Evolutionary conservation across 2,113 vertebrate species (phyloP), one percentile per base, ranked within the genome.

Genomic region (Sporophila hypoxantha): DNA sequence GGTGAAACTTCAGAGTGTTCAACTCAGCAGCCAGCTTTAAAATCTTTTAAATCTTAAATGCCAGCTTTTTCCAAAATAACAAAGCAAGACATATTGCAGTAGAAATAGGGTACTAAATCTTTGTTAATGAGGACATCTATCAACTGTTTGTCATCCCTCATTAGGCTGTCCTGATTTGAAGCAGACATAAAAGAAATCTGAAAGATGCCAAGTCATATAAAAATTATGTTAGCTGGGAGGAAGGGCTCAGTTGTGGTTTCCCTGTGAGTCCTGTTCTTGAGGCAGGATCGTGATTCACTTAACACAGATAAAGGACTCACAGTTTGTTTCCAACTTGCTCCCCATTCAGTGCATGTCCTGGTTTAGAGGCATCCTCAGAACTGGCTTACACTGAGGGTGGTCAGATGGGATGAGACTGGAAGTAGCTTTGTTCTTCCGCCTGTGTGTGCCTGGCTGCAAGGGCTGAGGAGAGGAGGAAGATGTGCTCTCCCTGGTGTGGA

Each of bases 91-190:
- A 42, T 75, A 44, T 32, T 42, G 49, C 55, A 36, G 41, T 41
- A 82, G 42, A 91, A 88, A 53, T 4, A 49, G 34, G 27, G 21
- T 44, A 68, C 53, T 91, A 53, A 67, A 89, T 89, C 90, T 89
- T 61, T 6, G 0, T 68, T 92, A 81, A 81, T 83, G 59, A 84
- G 62, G n/a, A 17, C 66, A 59, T 77, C 57, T 68, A 12, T 86
- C 70, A 69, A 21, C 50, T 7, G 0, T 53, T 81, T 77, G 30
- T 65, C 68, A 39, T 77, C 50, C 37, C 50, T 93, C 46, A 61
- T 91, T 93, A 93, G 84, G 42, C 50, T 91, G 59, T 68, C 37
- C 70, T 81, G 46, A 65, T 84, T 76, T 78, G 70, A 88, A 86
- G 49, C 57, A 89, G 61, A 39, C 46, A n/a, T 84, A 80, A 66